Evolutionary conservation across 2,113 vertebrate species (phyloP).

Genomic region (Zingel zingel): DNA sequence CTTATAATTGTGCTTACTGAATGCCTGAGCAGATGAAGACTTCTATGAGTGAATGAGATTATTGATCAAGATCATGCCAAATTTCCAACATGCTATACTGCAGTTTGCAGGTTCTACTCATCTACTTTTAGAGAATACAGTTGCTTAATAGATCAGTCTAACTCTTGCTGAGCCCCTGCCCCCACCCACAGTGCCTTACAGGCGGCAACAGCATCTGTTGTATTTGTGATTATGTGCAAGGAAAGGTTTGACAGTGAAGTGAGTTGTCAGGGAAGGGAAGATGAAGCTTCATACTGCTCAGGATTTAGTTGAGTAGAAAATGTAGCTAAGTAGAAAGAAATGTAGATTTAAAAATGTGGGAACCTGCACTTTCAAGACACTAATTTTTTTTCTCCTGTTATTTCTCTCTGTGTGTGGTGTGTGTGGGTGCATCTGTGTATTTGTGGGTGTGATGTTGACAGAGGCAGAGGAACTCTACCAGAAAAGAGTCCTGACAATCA

Average conservation of each 20-base stretch:
- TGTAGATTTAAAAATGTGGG: conserved; percentile 16
- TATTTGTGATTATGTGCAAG: conserved; percentile 49
- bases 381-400: conserved; percentile 40
- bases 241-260: conserved; percentile 28
- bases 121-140: conserved; percentile 19
- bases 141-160: conserved; percentile 36
- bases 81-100: background rate
- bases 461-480: conserved; percentile 99
- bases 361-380: conserved; percentile 35
- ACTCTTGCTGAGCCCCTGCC: conserved; percentile 21
- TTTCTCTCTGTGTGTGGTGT: conserved; percentile 40
- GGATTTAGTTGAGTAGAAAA: conserved; percentile 39
- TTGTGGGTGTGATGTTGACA: conserved; percentile 83
- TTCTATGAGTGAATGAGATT: conserved; percentile 9
- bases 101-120: background rate
- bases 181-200: conserved; percentile 30
- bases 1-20: conserved; percentile 21
- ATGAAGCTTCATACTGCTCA: conserved; percentile 59
- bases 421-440: conserved; percentile 50
- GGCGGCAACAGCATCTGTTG: conserved; percentile 50
- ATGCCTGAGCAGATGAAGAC: conserved; percentile 56
- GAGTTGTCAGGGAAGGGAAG: conserved; percentile 26
- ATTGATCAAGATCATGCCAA: background rate
- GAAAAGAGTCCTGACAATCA: conserved; percentile 99
- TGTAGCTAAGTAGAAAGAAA: too few relatives aligned